Conservation (phyloP, 2,888 invertebrate species). For the Coenonympha arcania region DNA sequence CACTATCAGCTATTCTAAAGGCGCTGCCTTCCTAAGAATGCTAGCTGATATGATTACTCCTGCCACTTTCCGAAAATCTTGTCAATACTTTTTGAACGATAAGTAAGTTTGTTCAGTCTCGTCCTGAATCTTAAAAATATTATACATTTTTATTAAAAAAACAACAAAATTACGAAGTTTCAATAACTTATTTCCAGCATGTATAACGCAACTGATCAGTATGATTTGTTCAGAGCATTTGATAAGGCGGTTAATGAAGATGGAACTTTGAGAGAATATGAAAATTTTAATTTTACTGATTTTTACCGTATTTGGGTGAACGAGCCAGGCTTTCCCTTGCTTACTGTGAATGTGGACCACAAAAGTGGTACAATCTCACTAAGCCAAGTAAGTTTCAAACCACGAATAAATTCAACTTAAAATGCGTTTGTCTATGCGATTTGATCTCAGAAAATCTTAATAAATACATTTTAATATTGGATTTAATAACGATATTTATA, state of each 20-base stretch:
- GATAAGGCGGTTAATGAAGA: constrained; percentile 49
- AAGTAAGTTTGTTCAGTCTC: constrained; percentile 58
- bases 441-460: too few species aligned
- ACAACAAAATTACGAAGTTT: neutral
- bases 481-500: too few species aligned
- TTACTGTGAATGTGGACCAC: constrained; percentile 66
- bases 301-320: constrained; percentile 77
- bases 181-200: constrained; percentile 38
- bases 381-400: constrained; percentile 48
- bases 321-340: constrained; percentile 75
- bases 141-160: neutral
- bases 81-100: constrained; percentile 51
- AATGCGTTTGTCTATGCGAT: too few species aligned
- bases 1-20: constrained; percentile 80
- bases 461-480: too few species aligned
- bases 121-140: neutral
- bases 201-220: constrained; percentile 62
- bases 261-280: constrained; percentile 42
- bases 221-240: constrained; percentile 65
- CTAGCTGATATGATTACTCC: constrained; percentile 52
- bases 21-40: constrained; percentile 65
- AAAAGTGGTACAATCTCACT: constrained; percentile 45
- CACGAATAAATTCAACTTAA: too few species aligned
- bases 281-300: constrained; percentile 50
- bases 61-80: constrained; percentile 48